Conservation (phyloP, 2,113 vertebrate species). For the Pimephales promelas region DNA sequence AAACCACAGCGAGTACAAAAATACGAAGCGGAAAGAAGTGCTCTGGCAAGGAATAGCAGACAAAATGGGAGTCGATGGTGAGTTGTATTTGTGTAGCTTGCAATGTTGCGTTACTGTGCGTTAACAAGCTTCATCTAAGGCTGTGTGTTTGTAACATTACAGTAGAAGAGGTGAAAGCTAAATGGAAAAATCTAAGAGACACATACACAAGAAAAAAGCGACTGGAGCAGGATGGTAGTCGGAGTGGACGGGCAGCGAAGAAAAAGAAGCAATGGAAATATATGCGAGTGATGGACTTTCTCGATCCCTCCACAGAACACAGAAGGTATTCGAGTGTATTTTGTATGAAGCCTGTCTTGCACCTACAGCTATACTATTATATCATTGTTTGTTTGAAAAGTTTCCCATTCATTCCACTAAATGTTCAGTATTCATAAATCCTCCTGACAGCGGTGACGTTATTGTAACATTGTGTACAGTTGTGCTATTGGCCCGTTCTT, state of each 20-base stretch:
- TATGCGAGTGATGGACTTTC: constrained; percentile 38
- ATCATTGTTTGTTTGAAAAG: background rate
- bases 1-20: constrained; percentile 33
- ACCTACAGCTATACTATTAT: background rate
- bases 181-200: constrained; percentile 39
- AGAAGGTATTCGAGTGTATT: constrained; percentile 8
- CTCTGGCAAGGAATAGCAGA: constrained; percentile 39
- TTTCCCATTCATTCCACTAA: background rate
- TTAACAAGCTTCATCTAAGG: background rate
- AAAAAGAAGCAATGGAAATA: constrained; percentile 38
- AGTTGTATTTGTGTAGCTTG: background rate
- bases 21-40: constrained; percentile 26
- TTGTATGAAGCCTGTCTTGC: background rate
- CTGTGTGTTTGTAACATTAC: constrained; percentile 5
- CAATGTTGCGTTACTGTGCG: background rate
- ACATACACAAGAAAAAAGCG: constrained; percentile 35
- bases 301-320: constrained; percentile 19
- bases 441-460: background rate
- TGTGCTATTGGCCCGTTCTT: background rate
- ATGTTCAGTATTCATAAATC: background rate
- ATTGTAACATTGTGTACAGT: background rate
- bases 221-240: constrained; percentile 11
- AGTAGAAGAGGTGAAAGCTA: constrained; percentile 38
- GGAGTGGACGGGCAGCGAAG: constrained; percentile 2
- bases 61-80: constrained; percentile 38